A percentile compares a stretch with the other conserved stretches of the same genome.
phyloP scores from a whole-genome alignment of 2,797 vertebrate species.

The Aeoliscus strigatus region DNA sequence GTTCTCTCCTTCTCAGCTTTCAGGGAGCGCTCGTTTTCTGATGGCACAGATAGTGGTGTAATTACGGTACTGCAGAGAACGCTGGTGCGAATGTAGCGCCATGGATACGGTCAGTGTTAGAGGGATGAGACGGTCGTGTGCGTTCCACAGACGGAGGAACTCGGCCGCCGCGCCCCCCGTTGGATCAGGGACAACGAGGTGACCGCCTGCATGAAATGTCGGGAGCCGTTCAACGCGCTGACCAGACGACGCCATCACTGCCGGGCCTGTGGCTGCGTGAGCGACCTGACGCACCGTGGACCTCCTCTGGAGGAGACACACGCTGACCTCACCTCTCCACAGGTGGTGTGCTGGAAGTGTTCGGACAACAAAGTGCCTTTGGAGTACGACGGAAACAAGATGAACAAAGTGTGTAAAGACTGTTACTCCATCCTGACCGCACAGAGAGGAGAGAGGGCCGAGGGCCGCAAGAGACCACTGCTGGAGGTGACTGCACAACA shows the following conservation, averaged over 20 bases:
- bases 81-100: too few relatives aligned
- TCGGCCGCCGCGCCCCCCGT: conserved; percentile 84
- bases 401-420: conserved; percentile 94
- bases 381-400: conserved; percentile 86
- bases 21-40: too few relatives aligned
- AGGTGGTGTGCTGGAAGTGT: conserved; percentile 99
- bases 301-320: too few relatives aligned
- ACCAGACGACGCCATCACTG: conserved; percentile 86
- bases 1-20: too few relatives aligned
- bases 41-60: too few relatives aligned
- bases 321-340: neutral
- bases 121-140: neutral
- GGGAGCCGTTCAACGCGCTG: conserved; percentile 82
- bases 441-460: too few relatives aligned
- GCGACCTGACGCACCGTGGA: conserved; percentile 1
- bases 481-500: too few relatives aligned
- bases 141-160: conserved; percentile 66
- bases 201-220: conserved; percentile 87
- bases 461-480: too few relatives aligned
- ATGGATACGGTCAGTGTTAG: too few relatives aligned
- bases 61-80: too few relatives aligned
- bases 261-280: conserved; percentile 86
- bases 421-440: conserved; percentile 86
- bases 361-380: conserved; percentile 91
- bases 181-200: conserved; percentile 90